Evolutionary conservation across 2,888 invertebrate species (phyloP).

Genomic region (Lapara coniferarum): DNA sequence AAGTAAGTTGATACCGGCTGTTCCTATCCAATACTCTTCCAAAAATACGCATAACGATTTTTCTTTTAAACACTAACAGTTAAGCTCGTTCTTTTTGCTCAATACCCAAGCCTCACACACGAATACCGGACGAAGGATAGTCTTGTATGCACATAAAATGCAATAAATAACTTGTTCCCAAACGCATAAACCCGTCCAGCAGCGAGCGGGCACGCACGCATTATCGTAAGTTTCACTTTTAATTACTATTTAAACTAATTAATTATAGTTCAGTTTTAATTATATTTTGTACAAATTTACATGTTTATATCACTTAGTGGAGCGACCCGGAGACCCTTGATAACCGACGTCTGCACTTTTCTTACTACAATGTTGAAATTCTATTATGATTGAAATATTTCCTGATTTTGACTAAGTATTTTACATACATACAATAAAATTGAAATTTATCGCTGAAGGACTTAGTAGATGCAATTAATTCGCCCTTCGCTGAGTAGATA

Average conservation of each 20-base stretch:
- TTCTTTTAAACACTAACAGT: too few species aligned
- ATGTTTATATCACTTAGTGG: conserved; percentile 17
- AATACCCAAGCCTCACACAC: too few species aligned
- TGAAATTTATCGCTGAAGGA: too few species aligned
- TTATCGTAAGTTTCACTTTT: conserved; percentile 73
- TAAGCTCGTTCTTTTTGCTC: too few species aligned
- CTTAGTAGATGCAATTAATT: too few species aligned
- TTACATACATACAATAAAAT: too few species aligned
- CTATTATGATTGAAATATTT: background rate
- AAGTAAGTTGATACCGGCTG: too few species aligned
- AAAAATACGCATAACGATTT: too few species aligned
- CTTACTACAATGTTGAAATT: conserved; percentile 7
- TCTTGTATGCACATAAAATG: background rate
- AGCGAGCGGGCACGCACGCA: conserved; percentile 55
- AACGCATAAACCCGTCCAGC: conserved; percentile 13
- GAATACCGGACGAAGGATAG: too few species aligned
- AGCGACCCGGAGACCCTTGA: background rate
- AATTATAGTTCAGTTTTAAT: conserved; percentile 46
- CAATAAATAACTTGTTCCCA: background rate
- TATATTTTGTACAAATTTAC: conserved; percentile 24
- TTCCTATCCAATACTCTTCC: too few species aligned
- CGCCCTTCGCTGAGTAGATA: too few species aligned
- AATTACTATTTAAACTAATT: conserved; percentile 75
- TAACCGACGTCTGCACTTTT: conserved; percentile 7
- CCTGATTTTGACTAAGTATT: too few species aligned